Base-by-base conservation (phyloP, 2,888 invertebrate species). In the Drosophila antonietae region DNA sequence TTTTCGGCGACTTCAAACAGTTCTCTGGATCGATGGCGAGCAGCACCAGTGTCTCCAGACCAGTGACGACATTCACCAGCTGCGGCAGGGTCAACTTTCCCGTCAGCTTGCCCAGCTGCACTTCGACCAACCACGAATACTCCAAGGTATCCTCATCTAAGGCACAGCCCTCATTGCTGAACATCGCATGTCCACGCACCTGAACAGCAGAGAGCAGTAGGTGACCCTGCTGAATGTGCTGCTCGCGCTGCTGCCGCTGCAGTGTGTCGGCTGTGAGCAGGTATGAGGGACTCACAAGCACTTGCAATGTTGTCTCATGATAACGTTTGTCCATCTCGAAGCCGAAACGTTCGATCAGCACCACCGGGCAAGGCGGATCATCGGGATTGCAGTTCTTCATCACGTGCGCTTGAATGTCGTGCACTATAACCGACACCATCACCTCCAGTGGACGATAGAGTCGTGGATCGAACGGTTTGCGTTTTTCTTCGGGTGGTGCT, bases 321-420 rank as follows among this genome's bases (percentile, higher is more conserved):
- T 96, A 99, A 23, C 95, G 95, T 92, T 99, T 99, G 91, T 97
- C 97, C 97, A 99, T 97, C 94, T 99, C 99, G 92, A 99, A 98
- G 2, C 98, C 98, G 78, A 99, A 95, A 75, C 98, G 94, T 93
- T 99, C 98, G 51, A 98, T 95, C 23, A 97, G 93, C 70, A 98
- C 95, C 8, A 97, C 96, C 0, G 98, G 99, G 92, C 98, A 98
- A 0, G 98, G 97, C 0, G 98, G 97, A 93, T 98, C 98, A 81
- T 95, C 96, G 73, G 97, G 96, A 81, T 96, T 96, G 91, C 98
- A 98, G 93, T 97, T 98, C 94, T 92, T 92, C 92, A 93, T 92
- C 70, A 99, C 93, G 94, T 99, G 99, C 1, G 97, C 98, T 91
- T 98, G 98, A 81, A 99, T 96, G 90, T 99, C 98, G 91, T 98